These are phyloP conservation scores for Spicauda simplicius DNA, from an alignment of 2,888 invertebrate genomes.

Conservation along the genomic window DNA sequence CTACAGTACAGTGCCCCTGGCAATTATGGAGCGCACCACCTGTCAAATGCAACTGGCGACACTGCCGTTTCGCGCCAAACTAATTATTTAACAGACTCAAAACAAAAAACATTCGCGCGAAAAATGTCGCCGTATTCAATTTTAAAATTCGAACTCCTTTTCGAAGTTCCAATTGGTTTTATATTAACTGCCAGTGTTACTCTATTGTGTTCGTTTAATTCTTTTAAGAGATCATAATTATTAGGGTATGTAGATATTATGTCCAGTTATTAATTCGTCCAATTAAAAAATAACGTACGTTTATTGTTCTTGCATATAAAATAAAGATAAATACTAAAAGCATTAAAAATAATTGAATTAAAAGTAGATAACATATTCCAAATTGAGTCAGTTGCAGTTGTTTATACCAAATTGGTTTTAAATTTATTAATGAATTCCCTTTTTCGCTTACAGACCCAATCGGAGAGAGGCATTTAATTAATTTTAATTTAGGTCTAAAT, in stretches of 20 bases:
- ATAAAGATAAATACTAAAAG: no score
- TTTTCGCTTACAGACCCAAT: conserved; percentile 12
- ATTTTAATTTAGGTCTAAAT: conserved; percentile 51
- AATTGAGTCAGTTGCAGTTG: neutral
- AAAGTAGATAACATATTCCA: neutral
- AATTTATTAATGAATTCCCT: neutral
- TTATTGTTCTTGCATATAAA: no score
- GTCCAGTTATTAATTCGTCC: no score
- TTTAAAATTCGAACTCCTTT: conserved; percentile 37
- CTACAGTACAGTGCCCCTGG: conserved; percentile 48
- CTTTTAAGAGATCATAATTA: no score
- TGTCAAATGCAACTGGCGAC: conserved; percentile 59
- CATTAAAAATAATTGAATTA: no score
- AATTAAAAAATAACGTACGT: no score
- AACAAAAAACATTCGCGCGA: conserved; percentile 45
- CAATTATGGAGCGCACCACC: conserved; percentile 60
- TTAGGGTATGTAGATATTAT: no score
- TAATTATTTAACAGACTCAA: conserved; percentile 56
- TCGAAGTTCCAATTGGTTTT: conserved; percentile 19
- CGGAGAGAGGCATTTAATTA: conserved; percentile 34
- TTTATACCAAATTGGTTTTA: neutral
- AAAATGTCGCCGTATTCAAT: conserved; percentile 47
- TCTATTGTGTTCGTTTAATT: conserved; percentile 9
- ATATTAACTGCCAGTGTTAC: conserved; percentile 25
- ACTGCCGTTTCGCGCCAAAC: conserved; percentile 50